A percentile compares a stretch with the other conserved stretches of the same genome.
Conservation (phyloP, 2,797 vertebrate species). For the Buceros bicornis region DNA sequence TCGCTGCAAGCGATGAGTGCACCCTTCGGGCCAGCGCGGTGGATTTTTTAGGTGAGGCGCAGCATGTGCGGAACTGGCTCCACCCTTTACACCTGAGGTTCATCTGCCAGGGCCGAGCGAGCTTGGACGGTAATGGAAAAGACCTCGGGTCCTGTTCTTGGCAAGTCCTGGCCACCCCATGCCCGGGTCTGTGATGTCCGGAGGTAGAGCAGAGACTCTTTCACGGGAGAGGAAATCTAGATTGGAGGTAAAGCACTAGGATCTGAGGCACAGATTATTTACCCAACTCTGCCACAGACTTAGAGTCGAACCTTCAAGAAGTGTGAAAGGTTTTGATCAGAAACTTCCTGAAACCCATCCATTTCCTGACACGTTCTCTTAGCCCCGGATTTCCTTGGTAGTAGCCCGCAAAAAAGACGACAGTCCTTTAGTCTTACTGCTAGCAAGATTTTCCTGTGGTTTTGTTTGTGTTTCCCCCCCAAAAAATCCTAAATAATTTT, state of each 20-base stretch:
- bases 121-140: no score
- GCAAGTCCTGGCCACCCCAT: no score
- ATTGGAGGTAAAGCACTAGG: background rate
- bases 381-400: background rate
- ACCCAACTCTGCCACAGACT: background rate
- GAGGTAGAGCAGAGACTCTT: no score
- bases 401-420: background rate
- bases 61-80: no score
- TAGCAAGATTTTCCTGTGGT: background rate
- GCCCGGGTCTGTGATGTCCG: no score
- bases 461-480: background rate
- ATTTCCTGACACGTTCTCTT: background rate
- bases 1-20: no score
- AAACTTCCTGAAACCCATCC: background rate
- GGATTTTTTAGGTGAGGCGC: no score
- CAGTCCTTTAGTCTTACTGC: background rate
- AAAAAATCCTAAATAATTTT: background rate
- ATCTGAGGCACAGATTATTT: background rate
- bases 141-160: no score
- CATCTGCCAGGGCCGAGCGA: no score
- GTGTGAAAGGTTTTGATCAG: background rate
- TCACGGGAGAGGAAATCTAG: background rate
- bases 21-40: no score
- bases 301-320: background rate
- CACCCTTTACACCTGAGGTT: no score